Percentiles rank a stretch among this genome's conserved stretches.
Conservation (phyloP, 2,888 invertebrate genomes). For the Agriotes lineatus region DNA sequence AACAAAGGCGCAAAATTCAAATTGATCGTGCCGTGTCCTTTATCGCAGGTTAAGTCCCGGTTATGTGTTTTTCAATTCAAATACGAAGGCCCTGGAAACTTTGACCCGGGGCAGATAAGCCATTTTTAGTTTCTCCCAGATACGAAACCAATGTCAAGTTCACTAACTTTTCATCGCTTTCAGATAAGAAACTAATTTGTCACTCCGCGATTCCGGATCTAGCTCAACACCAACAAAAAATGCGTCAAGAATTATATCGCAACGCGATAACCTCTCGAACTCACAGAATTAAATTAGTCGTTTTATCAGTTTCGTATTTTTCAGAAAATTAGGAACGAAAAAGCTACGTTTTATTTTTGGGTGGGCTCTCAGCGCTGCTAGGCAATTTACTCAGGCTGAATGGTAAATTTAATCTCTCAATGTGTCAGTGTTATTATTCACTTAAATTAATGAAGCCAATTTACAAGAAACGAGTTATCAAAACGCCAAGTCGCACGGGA, state of each 20-base stretch:
- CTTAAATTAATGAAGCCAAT: conserved; percentile 25
- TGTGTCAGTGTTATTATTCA: conserved; percentile 23
- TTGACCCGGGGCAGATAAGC: conserved; percentile 26
- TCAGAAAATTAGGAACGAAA: neutral
- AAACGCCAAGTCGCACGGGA: neutral
- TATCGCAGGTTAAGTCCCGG: conserved; percentile 14
- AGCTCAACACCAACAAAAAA: neutral
- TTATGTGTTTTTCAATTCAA: neutral
- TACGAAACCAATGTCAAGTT: conserved; percentile 25
- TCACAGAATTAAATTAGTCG: too few relatives aligned
- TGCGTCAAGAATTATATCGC: too few relatives aligned
- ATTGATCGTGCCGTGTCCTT: too few relatives aligned
- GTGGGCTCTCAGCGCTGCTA: too few relatives aligned
- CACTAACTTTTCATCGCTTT: conserved; percentile 10
- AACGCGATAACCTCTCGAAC: too few relatives aligned
- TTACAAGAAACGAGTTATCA: conserved; percentile 13
- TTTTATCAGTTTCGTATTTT: too few relatives aligned
- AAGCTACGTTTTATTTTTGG: too few relatives aligned
- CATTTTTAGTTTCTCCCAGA: neutral
- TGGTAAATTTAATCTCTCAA: conserved; percentile 22
- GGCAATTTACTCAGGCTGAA: conserved; percentile 18
- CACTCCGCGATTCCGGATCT: conserved; percentile 8
- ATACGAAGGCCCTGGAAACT: conserved; percentile 14
- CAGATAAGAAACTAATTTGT: neutral
- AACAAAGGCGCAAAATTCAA: too few relatives aligned